These are phyloP conservation scores for Cheilosia urbana DNA, from an alignment of 2,888 invertebrate species.

Conservation along the genomic window DNA sequence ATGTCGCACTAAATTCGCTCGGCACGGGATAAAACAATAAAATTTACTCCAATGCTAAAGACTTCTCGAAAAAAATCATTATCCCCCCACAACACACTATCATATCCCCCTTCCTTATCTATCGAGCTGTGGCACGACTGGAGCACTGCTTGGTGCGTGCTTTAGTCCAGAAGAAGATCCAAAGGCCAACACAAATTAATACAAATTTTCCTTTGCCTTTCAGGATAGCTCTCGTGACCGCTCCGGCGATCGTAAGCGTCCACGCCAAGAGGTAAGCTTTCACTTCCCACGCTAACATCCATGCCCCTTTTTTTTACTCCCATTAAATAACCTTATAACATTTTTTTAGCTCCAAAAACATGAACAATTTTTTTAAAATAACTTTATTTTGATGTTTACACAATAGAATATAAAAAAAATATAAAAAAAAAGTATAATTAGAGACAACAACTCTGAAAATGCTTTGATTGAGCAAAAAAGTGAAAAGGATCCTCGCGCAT, in stretches of 20 bases:
- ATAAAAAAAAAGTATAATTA: slow-evolving; percentile 68
- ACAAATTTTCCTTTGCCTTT: slow-evolving; percentile 9
- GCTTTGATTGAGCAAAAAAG: slow-evolving; percentile 70
- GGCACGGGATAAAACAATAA: too few relatives aligned
- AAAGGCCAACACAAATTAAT: not conserved
- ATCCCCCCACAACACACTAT: too few relatives aligned
- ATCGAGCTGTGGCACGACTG: too few relatives aligned
- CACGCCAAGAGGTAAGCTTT: slow-evolving; percentile 83
- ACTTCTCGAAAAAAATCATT: too few relatives aligned
- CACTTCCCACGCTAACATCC: not conserved
- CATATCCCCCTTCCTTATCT: too few relatives aligned
- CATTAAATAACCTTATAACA: slow-evolving; percentile 20
- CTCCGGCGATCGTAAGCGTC: slow-evolving; percentile 81
- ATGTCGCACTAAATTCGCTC: too few relatives aligned
- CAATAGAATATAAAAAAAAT: slow-evolving; percentile 77
- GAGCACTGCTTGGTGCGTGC: too few relatives aligned
- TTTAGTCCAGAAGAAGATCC: too few relatives aligned
- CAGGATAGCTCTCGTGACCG: slow-evolving; percentile 82
- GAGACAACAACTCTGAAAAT: slow-evolving; percentile 63
- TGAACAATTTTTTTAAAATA: slow-evolving; percentile 62
- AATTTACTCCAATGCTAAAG: too few relatives aligned
- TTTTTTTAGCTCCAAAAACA: slow-evolving; percentile 50
- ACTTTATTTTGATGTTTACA: slow-evolving; percentile 77
- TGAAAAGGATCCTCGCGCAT: slow-evolving; percentile 52
- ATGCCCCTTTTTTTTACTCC: not conserved